A percentile compares a stretch with the other conserved stretches of the same genome.
Evolutionary conservation across 2,797 vertebrate genomes (phyloP).

Genomic region (Falco concolor): DNA sequence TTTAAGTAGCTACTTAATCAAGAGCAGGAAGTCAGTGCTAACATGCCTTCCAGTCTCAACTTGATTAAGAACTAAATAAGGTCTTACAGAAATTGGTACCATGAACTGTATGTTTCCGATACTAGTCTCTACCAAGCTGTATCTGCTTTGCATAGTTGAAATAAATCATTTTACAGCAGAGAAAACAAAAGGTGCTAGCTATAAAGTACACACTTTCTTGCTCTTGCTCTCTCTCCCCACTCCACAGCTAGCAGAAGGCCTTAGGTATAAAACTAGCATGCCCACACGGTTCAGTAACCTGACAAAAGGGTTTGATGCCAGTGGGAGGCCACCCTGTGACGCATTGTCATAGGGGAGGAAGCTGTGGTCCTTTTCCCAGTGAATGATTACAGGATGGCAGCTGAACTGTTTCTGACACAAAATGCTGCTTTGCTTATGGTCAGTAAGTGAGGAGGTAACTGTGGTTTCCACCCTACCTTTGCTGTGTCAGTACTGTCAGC

Average conservation of each 20-base stretch:
- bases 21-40: not conserved
- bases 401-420: not conserved
- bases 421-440: not conserved
- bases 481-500: not conserved
- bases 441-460: not conserved
- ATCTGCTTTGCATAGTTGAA: not conserved
- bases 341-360: not conserved
- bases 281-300: not conserved
- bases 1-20: not conserved
- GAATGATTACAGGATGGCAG: not conserved
- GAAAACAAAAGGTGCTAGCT: not conserved
- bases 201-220: not conserved
- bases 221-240: not conserved
- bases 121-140: not conserved
- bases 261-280: not conserved
- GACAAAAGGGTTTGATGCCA: not conserved
- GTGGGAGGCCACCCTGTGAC: not conserved
- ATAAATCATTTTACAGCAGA: not conserved
- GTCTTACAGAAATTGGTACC: not conserved
- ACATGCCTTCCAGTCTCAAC: not conserved
- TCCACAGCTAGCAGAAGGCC: not conserved
- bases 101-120: not conserved
- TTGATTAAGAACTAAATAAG: not conserved
- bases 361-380: not conserved
- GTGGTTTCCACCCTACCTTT: not conserved